Percentiles rank a stretch among this genome's conserved stretches.
Conservation (phyloP, 2,113 vertebrate genomes). For the Cisticola juncidis region DNA sequence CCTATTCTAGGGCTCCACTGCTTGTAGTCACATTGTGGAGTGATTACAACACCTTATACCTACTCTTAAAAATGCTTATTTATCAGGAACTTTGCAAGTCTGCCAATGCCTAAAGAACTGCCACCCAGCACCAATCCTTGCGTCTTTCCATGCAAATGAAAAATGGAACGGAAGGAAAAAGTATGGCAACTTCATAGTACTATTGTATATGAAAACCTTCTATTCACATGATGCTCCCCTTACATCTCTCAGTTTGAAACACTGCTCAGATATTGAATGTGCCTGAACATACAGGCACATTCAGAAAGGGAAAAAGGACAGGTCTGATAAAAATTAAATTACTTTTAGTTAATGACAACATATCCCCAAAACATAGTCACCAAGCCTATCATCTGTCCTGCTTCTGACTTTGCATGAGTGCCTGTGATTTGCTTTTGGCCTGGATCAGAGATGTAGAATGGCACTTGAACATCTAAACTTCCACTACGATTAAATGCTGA, state of each 20-base stretch:
- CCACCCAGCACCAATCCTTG: background rate
- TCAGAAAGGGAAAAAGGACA: background rate
- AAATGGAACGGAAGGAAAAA: background rate
- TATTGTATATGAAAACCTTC: background rate
- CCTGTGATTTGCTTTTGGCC: background rate
- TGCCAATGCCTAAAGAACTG: background rate
- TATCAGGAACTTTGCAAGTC: background rate
- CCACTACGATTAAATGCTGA: background rate
- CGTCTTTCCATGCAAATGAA: background rate
- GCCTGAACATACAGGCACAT: background rate
- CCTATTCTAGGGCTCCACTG: background rate
- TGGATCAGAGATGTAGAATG: background rate
- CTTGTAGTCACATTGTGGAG: background rate
- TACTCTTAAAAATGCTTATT: background rate
- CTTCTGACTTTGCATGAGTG: background rate
- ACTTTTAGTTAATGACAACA: background rate
- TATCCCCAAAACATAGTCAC: background rate
- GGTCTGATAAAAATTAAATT: background rate
- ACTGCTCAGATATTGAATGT: background rate
- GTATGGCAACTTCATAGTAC: background rate
- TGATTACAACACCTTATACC: background rate
- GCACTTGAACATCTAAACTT: background rate
- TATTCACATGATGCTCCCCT: fast-evolving
- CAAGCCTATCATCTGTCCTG: background rate
- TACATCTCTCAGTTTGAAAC: background rate